Percentiles rank a stretch among this genome's conserved stretches.
phyloP scores from a whole-genome alignment of 2,888 invertebrate genomes.

The Netelia fuscicornis region DNA sequence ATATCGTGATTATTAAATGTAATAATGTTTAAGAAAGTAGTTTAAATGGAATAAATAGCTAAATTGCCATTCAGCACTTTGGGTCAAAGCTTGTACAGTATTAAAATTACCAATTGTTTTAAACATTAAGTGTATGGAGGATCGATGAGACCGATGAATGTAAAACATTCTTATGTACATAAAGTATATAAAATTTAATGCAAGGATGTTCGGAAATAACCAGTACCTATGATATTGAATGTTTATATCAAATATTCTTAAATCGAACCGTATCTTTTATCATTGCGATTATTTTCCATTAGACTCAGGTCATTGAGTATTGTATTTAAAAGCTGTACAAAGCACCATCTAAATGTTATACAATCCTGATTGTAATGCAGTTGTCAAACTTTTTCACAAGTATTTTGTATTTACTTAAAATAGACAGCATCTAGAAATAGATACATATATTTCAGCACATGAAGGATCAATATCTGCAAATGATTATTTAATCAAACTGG shows the following conservation, averaged over 20 bases:
- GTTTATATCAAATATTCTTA: too few species aligned
- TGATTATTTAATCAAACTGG: too few species aligned
- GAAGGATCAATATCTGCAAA: too few species aligned
- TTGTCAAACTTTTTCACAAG: too few species aligned
- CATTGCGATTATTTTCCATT: neutral
- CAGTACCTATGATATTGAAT: neutral
- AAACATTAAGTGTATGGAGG: neutral
- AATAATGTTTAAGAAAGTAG: too few species aligned
- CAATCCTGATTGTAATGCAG: too few species aligned
- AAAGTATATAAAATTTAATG: neutral
- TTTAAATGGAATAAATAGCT: neutral
- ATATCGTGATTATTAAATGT: neutral
- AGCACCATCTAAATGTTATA: too few species aligned
- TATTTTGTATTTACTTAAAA: too few species aligned
- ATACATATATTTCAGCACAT: too few species aligned
- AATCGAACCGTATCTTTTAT: neutral
- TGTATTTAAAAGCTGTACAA: too few species aligned
- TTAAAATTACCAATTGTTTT: neutral
- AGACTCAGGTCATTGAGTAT: too few species aligned
- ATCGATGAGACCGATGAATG: neutral
- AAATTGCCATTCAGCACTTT: neutral
- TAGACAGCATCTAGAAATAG: too few species aligned
- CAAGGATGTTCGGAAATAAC: neutral
- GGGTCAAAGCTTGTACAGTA: neutral
- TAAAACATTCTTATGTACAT: neutral